Evolutionary conservation across 2,113 vertebrate genomes (phyloP).

Genomic region (Lates calcarifer): DNA sequence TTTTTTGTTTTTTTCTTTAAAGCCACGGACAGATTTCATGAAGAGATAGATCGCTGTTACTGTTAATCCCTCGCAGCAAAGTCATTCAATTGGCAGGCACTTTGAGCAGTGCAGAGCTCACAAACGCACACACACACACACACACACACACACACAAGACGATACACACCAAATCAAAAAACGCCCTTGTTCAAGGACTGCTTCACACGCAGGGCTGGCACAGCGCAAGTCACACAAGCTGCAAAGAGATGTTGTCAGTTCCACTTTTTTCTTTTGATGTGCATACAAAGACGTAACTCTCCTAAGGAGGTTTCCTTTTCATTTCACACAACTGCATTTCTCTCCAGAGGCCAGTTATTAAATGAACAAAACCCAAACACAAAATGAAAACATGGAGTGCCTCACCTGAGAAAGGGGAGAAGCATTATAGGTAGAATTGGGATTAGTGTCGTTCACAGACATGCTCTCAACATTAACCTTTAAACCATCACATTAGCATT

Average conservation of each 20-base stretch:
- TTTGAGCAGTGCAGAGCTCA: slow-evolving; percentile 44
- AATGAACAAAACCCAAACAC: slow-evolving; percentile 19
- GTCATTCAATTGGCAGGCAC: slow-evolving; percentile 65
- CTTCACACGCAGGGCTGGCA: slow-evolving; percentile 53
- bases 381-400: slow-evolving; percentile 32
- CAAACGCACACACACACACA: slow-evolving; percentile 33
- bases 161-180: slow-evolving; percentile 64
- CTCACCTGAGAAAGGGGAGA: slow-evolving; percentile 16
- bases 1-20: too few relatives aligned
- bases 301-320: slow-evolving; percentile 40
- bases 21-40: slow-evolving; percentile 52
- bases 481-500: not conserved
- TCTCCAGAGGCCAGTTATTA: slow-evolving; percentile 40
- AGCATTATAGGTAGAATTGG: not conserved
- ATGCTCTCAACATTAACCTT: not conserved
- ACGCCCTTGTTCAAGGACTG: slow-evolving; percentile 72
- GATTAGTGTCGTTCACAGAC: not conserved
- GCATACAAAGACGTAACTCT: slow-evolving; percentile 31
- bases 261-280: slow-evolving; percentile 27
- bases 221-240: slow-evolving; percentile 46
- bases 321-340: slow-evolving; percentile 55
- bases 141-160: slow-evolving; percentile 7
- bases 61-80: slow-evolving; percentile 70
- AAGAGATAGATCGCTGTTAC: slow-evolving; percentile 53
- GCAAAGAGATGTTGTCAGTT: slow-evolving; percentile 54